Conservation (phyloP, 1,140 invertebrate species). For the Drosophila murphyi region DNA sequence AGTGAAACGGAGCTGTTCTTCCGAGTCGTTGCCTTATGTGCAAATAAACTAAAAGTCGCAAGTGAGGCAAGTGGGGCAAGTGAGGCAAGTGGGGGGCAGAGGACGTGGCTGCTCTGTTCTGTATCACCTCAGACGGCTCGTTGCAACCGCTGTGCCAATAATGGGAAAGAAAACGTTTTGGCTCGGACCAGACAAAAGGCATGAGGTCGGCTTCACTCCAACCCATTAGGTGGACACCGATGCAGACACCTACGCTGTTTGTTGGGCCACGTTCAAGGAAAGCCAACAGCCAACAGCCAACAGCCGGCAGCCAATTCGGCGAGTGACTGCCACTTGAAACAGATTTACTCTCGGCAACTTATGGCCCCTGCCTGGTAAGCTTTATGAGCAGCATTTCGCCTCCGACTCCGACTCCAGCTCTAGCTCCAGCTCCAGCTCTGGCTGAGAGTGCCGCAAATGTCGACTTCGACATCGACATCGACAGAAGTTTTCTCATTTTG, state of each 20-base stretch:
- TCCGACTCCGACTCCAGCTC: slow-evolving; percentile 17
- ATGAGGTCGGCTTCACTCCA: neutral
- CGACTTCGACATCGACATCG: slow-evolving; percentile 71
- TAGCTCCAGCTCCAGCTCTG: slow-evolving; percentile 30
- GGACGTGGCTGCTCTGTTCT: neutral
- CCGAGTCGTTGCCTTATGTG: slow-evolving; percentile 75
- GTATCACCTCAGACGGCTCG: slow-evolving; percentile 31
- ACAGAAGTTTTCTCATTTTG: slow-evolving; percentile 80
- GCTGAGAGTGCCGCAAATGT: slow-evolving; percentile 8
- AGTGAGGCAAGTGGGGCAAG: slow-evolving; percentile 8
- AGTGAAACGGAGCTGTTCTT: slow-evolving; percentile 66
- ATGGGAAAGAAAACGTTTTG: slow-evolving; percentile 47
- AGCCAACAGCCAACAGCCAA: slow-evolving; percentile 17
- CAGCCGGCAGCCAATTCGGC: slow-evolving; percentile 40
- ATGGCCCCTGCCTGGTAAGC: slow-evolving; percentile 47
- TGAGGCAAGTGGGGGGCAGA: slow-evolving; percentile 11
- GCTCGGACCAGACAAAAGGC: slow-evolving; percentile 37
- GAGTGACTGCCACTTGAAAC: slow-evolving; percentile 77
- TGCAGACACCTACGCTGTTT: slow-evolving; percentile 30
- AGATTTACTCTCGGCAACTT: slow-evolving; percentile 75
- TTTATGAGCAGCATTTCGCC: slow-evolving; percentile 32
- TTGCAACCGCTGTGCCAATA: slow-evolving; percentile 80
- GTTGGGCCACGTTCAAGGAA: slow-evolving; percentile 47
- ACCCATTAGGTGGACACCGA: slow-evolving; percentile 21
- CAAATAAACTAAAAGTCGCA: slow-evolving; percentile 69